Base-by-base conservation (phyloP, 1,140 invertebrate genomes). In the Neodiprion virginianus region DNA sequence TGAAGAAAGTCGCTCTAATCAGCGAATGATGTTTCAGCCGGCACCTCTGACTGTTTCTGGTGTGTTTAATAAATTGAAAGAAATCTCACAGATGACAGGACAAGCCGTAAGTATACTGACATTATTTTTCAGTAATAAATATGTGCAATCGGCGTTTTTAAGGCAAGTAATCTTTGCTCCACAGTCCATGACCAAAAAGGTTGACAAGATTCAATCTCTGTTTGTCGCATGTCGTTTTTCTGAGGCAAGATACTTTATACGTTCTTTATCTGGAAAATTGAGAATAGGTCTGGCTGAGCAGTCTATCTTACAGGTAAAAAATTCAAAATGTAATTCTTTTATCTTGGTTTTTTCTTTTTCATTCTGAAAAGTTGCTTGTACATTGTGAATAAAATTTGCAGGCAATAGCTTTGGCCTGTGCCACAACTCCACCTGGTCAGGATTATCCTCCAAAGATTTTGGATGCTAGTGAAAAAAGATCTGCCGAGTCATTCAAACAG, bases 251-350 rank as follows among this genome's bases (percentile, higher is more conserved):
- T 99, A 95, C 88, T 89, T 99, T 0, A 96, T 99, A 67, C 91
- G 99, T 79, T 97, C 96, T 0, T 87, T 99, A 1, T 93, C 95
- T 76, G 98, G 98, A 11, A 99, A 99, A 88, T 88, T 99, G 68
- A 91, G 98, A 61, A 98, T 99, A 79, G 98, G 98, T 5, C 89
- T 99, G 71, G 99, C 98, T 1, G 98, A 99, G 84, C 97, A 99
- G 88, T 99, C 97, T 12, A 93, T 99, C 28, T 89, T 99, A 14
- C 94, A 95, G 85, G 90, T 90, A 82, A 75, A 21, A 21, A 21
- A 71, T 77, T 12, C 53, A 53, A 14, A 49, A 21, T 11, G 66
- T 48, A 73, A 69, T 73, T 21, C 74, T 40, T 23, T 68, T 73
- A 72, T 21, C 69, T n/a, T 21, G 21, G 7, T 72, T 70, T 75